Conservation (phyloP, 2,888 invertebrate genomes). For the Apotomis turbidana region DNA sequence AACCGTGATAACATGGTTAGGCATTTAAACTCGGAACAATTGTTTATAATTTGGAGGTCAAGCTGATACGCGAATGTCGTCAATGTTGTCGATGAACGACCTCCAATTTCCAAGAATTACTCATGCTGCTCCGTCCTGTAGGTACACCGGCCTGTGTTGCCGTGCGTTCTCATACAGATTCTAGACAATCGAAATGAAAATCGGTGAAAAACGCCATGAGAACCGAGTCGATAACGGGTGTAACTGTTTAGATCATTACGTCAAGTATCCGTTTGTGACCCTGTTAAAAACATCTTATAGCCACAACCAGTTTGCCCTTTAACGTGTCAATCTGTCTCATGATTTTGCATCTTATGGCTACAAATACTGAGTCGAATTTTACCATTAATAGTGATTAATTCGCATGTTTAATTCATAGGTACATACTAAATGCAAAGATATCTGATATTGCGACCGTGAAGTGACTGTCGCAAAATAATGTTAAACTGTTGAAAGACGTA, state of each 20-base stretch:
- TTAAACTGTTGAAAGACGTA: too few species aligned
- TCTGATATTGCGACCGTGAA: too few species aligned
- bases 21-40: too few species aligned
- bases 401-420: too few species aligned
- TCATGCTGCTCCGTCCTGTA: too few species aligned
- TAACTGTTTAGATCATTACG: constrained; percentile 32
- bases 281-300: constrained; percentile 12
- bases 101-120: too few species aligned
- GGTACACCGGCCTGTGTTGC: not conserved
- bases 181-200: constrained; percentile 59
- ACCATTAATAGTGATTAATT: not conserved
- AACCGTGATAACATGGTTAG: too few species aligned
- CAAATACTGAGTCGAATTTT: not conserved
- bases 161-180: constrained; percentile 9
- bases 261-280: constrained; percentile 23
- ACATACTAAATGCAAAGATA: too few species aligned
- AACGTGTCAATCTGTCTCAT: not conserved
- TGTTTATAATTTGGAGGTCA: too few species aligned
- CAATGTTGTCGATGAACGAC: too few species aligned
- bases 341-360: not conserved
- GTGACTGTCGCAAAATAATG: too few species aligned
- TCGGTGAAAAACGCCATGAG: constrained; percentile 58
- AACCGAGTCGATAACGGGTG: constrained; percentile 51
- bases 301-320: constrained; percentile 12
- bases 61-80: too few species aligned